Conservation (phyloP, 2,113 vertebrate species). For the Pongo abelii region DNA sequence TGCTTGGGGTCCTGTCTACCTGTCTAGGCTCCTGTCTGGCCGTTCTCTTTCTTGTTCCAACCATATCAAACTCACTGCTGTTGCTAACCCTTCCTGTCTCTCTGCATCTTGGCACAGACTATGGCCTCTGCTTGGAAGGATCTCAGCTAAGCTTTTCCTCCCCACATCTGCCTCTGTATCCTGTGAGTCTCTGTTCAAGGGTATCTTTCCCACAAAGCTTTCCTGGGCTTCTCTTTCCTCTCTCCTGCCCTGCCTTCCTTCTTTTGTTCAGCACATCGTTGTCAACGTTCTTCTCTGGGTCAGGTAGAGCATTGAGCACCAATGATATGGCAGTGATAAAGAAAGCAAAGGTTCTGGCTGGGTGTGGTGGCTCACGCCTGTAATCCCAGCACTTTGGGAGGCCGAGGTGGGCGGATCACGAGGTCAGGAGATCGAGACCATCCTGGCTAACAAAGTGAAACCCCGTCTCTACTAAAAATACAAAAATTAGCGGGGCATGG, state of each 20-base stretch:
- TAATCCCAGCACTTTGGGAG: no score
- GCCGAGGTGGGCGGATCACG: no score
- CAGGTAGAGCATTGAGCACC: neutral
- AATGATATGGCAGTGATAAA: accelerated
- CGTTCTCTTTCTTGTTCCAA: neutral
- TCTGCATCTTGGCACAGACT: neutral
- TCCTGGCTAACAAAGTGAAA: no score
- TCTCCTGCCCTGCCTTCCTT: no score
- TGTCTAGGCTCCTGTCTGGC: neutral
- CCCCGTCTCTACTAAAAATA: no score
- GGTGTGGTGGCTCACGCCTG: no score
- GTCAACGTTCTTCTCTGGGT: neutral
- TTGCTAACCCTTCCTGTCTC: neutral
- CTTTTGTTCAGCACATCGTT: neutral
- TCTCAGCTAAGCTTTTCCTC: neutral
- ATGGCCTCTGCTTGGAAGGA: neutral
- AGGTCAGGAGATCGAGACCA: no score
- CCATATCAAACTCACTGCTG: neutral
- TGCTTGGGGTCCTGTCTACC: neutral
- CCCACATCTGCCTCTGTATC: neutral
- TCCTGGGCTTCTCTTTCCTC: neutral
- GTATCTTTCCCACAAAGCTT: neutral
- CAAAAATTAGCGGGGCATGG: no score
- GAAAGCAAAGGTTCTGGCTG: neutral
- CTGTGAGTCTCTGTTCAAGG: accelerated